Evolutionary conservation across 2,797 vertebrate species (phyloP).

Genomic region (Pelobates cultripes): DNA sequence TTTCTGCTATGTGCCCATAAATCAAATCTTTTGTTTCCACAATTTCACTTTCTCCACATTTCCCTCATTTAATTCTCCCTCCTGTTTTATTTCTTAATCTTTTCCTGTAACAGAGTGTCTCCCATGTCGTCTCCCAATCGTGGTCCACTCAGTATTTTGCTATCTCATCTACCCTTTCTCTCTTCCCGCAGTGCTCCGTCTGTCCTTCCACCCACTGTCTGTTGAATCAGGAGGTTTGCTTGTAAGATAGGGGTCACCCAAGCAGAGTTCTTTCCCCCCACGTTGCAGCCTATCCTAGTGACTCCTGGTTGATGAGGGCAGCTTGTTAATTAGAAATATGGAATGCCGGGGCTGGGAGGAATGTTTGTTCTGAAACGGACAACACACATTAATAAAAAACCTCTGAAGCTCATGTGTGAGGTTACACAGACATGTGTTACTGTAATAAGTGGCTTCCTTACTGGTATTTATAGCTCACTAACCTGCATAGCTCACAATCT

Average conservation of each 20-base stretch:
- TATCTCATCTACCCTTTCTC: neutral
- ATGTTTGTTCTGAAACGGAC: neutral
- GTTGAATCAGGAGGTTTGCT: neutral
- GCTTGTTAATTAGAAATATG: constrained; percentile 6
- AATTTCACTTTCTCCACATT: no score
- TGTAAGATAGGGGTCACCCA: constrained; percentile 2
- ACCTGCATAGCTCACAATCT: no score
- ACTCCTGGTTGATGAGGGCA: neutral
- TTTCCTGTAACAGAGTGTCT: no score
- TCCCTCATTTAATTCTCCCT: no score
- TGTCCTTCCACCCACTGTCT: constrained; percentile 14
- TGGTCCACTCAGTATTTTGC: neutral
- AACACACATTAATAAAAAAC: neutral
- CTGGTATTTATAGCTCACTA: no score
- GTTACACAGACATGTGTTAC: neutral
- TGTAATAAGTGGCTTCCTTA: neutral
- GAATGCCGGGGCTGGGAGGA: neutral
- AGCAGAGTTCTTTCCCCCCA: neutral
- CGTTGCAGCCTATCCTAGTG: neutral
- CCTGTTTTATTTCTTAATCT: no score
- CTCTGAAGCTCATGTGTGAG: neutral
- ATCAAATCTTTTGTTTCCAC: no score
- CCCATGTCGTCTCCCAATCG: constrained; percentile 8
- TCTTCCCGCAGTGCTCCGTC: neutral
- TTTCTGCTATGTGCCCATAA: no score